Evolutionary conservation across 2,113 vertebrate species (phyloP).

Genomic region (Boleophthalmus pectinirostris): DNA sequence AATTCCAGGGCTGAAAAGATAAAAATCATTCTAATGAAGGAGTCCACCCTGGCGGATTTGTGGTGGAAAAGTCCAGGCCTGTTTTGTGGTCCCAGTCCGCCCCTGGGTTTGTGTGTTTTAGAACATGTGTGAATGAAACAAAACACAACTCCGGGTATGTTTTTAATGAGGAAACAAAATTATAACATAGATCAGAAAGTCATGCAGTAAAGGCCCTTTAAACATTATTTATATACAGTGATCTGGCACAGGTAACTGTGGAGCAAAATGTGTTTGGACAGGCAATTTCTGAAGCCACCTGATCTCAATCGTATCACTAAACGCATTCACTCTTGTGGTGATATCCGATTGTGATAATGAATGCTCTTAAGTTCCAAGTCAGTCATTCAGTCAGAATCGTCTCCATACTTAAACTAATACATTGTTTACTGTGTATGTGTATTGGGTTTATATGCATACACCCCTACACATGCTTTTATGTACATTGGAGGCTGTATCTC

Average conservation of each 20-base stretch:
- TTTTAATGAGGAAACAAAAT: too few relatives aligned
- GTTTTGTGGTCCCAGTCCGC: too few relatives aligned
- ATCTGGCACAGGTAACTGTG: not conserved
- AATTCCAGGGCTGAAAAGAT: too few relatives aligned
- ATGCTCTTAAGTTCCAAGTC: slow-evolving; percentile 19
- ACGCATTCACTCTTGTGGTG: slow-evolving; percentile 21
- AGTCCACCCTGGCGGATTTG: too few relatives aligned
- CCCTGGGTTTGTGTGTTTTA: too few relatives aligned
- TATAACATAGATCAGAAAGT: too few relatives aligned
- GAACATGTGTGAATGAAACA: too few relatives aligned
- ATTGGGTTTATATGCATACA: not conserved
- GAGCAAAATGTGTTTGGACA: not conserved
- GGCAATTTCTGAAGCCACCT: not conserved
- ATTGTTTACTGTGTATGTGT: not conserved
- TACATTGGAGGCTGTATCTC: not conserved
- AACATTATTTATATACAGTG: not conserved
- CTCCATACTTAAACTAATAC: not conserved
- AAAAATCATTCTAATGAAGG: too few relatives aligned
- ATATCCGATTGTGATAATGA: slow-evolving; percentile 42
- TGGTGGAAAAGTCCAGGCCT: too few relatives aligned
- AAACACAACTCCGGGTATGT: too few relatives aligned
- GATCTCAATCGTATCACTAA: slow-evolving; percentile 6
- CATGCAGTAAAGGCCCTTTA: too few relatives aligned
- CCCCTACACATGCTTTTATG: not conserved
- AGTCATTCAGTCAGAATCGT: slow-evolving; percentile 19